Evolutionary conservation across 1,140 invertebrate genomes (phyloP), one percentile per base, ranked within the genome.

Genomic region (Bombus affinis): DNA sequence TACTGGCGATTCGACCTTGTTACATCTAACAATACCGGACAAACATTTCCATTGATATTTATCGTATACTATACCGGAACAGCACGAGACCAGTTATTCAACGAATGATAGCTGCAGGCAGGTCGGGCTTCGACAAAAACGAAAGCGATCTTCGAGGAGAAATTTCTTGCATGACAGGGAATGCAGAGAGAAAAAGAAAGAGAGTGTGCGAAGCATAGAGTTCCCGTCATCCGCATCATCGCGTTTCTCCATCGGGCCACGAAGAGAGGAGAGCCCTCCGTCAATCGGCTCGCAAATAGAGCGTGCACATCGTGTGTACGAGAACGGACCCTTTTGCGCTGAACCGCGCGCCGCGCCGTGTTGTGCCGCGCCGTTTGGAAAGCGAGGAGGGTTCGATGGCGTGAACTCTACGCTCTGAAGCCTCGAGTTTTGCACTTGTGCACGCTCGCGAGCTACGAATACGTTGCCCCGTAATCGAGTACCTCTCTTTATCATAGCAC

Each of bases 241-340:
- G 81, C 85, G 42, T 87, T 84, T 74, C 73, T 86, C 77, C 57
- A 68, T 73, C 68, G 65, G 22, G 59, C 68, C n/a, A 86, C 83
- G 71, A 75, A 59, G 75, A 77, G 82, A 75, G 83, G 73, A 77
- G 78, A 82, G 80, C 82, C 85, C 80, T 91, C 73, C 81, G 85
- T 88, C 87, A 87, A 91, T 91, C 88, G 89, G 73, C 71, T 80
- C 79, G 77, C 83, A 91, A 91, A 68, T 91, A 87, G 90, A 91
- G 90, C 90, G 73, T 90, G 81, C 83, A 90, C 86, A 90, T 88
- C 65, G 86, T 53, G 82, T 53, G 25, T 57, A 78, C 47, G 83
- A 82, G 89, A 89, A 74, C 44, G 77, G 86, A 88, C 80, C 89
- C 89, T 90, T 90, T 88, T 84, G 72, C 83, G 71, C 13, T 35